Conservation (phyloP, 2,113 vertebrate species). For the Urocynchramus pylzowi region DNA sequence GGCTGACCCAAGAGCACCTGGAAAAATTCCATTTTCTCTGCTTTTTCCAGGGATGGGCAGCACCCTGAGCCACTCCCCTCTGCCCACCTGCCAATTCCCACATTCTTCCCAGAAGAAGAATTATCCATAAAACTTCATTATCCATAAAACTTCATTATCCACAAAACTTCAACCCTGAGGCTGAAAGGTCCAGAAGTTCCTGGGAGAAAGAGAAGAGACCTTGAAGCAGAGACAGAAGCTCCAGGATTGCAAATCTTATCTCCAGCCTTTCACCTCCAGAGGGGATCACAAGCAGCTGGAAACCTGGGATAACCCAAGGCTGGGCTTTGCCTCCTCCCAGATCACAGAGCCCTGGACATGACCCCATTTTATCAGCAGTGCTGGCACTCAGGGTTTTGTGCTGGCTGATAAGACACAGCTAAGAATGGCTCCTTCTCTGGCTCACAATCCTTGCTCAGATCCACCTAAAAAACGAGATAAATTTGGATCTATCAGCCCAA, state of each 20-base stretch:
- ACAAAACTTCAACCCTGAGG: not conserved
- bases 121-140: too few species aligned
- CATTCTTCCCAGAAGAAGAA: not conserved
- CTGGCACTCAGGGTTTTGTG: not conserved
- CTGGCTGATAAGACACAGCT: not conserved
- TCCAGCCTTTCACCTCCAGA: not conserved
- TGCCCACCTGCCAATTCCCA: not conserved
- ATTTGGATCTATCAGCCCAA: not conserved
- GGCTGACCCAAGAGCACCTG: not conserved
- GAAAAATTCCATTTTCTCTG: not conserved
- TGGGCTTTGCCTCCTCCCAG: not conserved
- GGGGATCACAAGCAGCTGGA: not conserved
- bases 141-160: not conserved
- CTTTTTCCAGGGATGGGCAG: not conserved
- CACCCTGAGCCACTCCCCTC: not conserved
- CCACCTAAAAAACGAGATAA: not conserved
- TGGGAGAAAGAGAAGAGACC: not conserved
- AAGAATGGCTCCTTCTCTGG: not conserved
- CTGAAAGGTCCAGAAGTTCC: not conserved
- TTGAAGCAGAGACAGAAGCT: not conserved
- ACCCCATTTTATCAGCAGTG: not conserved
- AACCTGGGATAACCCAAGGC: not conserved
- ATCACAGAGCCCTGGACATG: not conserved
- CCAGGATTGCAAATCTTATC: not conserved
- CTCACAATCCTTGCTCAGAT: not conserved